A percentile compares a stretch with the other conserved stretches of the same genome.
Conservation (phyloP, 2,888 invertebrate genomes). For the Sphaerophoria rueppellii region DNA sequence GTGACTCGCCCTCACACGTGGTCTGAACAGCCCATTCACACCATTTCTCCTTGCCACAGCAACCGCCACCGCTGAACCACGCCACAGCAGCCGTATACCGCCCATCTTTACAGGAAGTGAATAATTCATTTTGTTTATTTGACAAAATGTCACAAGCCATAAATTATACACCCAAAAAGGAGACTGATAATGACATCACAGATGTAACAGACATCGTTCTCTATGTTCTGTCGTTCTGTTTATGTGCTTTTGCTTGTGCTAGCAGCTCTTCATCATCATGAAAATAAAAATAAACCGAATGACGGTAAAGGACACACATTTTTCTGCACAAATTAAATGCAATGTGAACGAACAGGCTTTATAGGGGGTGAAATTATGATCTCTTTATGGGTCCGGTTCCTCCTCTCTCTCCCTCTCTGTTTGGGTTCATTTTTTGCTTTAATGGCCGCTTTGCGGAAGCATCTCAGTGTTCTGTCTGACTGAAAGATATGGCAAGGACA, state of each 20-base stretch:
- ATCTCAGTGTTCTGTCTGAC: constrained; percentile 19
- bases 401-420: background rate
- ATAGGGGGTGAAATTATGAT: constrained; percentile 30
- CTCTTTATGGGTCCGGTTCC: constrained; percentile 12
- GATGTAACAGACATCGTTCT: constrained; percentile 62
- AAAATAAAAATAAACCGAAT: constrained; percentile 33
- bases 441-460: background rate
- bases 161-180: constrained; percentile 63
- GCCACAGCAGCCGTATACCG: too few relatives aligned
- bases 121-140: constrained; percentile 65
- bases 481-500: constrained; percentile 27
- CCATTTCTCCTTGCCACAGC: too few relatives aligned
- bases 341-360: constrained; percentile 16
- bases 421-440: background rate
- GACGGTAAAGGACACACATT: constrained; percentile 43
- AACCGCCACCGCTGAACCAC: background rate
- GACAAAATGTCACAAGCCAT: constrained; percentile 69
- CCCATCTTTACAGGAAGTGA: constrained; percentile 7
- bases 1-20: constrained; percentile 34
- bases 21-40: background rate
- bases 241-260: background rate
- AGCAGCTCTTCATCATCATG: constrained; percentile 27
- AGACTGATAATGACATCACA: constrained; percentile 72
- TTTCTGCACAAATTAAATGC: constrained; percentile 56
- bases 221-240: constrained; percentile 7